Percentiles rank a stretch among this genome's conserved stretches.
phyloP scores from a whole-genome alignment of 2,113 vertebrate genomes.

The Acanthochromis polyacanthus region DNA sequence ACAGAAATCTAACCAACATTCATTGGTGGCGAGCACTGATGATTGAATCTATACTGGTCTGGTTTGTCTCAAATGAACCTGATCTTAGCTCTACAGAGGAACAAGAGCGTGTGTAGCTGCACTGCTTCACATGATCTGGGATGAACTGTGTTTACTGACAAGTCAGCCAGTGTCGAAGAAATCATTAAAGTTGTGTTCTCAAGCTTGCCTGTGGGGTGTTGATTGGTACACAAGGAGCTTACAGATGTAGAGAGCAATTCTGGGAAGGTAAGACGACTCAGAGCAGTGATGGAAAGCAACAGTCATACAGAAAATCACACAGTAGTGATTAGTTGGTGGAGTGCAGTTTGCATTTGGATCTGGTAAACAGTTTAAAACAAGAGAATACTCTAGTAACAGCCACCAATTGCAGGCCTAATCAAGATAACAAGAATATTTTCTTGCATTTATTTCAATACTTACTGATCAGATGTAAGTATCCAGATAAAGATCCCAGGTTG shows the following conservation, averaged over 20 bases:
- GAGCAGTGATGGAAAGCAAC: not conserved
- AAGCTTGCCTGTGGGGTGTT: not conserved
- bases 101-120: not conserved
- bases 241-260: not conserved
- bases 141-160: not conserved
- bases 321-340: too few species aligned
- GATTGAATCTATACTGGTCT: too few species aligned
- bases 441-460: not conserved
- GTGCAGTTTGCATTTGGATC: too few species aligned
- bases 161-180: not conserved
- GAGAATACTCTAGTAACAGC: too few species aligned
- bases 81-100: not conserved
- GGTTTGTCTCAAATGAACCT: too few species aligned
- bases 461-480: not conserved
- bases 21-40: too few species aligned
- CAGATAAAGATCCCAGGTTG: too few species aligned
- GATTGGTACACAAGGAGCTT: not conserved
- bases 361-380: too few species aligned
- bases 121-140: not conserved
- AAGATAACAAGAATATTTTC: too few species aligned
- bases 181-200: not conserved
- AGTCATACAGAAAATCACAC: not conserved
- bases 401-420: too few species aligned
- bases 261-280: too few species aligned
- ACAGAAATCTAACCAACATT: too few species aligned